phyloP scores from a whole-genome alignment of 2,113 vertebrate species.

The Paraplagusia blochii region DNA sequence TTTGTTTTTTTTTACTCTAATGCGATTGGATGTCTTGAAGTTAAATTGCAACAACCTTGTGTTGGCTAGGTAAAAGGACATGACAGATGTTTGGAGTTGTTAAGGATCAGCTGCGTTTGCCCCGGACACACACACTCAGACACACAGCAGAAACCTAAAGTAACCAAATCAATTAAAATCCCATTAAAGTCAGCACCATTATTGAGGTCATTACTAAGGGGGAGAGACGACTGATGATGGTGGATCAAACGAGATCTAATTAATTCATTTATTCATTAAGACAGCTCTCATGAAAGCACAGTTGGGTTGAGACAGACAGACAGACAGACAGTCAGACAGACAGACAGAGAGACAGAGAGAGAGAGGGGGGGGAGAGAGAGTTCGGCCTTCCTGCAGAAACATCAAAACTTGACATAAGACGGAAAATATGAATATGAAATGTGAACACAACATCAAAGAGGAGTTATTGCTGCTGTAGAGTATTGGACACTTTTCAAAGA shows the following conservation, averaged over 20 bases:
- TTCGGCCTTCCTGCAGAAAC: conserved; percentile 36
- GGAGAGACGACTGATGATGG: conserved; percentile 53
- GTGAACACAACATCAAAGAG: conserved; percentile 49
- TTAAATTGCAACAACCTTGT: neutral
- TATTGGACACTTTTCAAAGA: conserved; percentile 49
- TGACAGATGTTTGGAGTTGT: conserved; percentile 13
- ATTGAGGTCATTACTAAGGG: conserved; percentile 69
- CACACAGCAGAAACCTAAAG: conserved; percentile 36
- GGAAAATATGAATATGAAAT: conserved; percentile 57
- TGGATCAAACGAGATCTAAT: conserved; percentile 72
- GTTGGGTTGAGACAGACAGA: no score
- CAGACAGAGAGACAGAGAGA: no score
- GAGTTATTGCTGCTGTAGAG: conserved; percentile 31
- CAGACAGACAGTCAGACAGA: no score
- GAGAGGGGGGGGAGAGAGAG: conserved; percentile 22
- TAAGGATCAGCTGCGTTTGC: conserved; percentile 23
- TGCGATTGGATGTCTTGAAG: conserved; percentile 7
- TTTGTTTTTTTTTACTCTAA: neutral
- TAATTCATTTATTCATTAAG: conserved; percentile 71
- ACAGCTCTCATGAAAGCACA: conserved; percentile 32
- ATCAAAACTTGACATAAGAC: conserved; percentile 51
- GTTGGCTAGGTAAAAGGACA: conserved; percentile 3
- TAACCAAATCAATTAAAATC: conserved; percentile 74
- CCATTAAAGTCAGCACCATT: conserved; percentile 68
- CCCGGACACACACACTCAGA: conserved; percentile 26